phyloP scores from a whole-genome alignment of 2,888 invertebrate species.

The Gandaritis pyraliata region DNA sequence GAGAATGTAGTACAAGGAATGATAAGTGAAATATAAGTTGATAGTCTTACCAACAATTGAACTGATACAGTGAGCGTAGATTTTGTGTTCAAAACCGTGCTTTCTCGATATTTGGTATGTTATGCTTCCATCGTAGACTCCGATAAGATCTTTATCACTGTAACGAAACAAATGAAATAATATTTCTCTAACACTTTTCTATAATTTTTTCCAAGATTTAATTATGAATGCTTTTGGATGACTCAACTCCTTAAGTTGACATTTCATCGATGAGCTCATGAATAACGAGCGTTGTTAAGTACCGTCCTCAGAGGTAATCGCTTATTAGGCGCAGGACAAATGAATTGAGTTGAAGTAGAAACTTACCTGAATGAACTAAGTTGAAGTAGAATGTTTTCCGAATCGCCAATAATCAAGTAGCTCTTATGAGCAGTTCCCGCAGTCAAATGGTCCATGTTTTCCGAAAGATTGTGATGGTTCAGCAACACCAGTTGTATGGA shows the following conservation, averaged over 20 bases:
- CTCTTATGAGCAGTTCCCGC: conserved; percentile 81
- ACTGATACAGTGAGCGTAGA: conserved; percentile 84
- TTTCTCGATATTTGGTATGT: conserved; percentile 70
- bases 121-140: conserved; percentile 72
- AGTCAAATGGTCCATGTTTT: conserved; percentile 72
- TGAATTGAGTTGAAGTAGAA: too few relatives aligned
- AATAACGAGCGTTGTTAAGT: too few relatives aligned
- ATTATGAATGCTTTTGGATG: too few relatives aligned
- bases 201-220: too few relatives aligned
- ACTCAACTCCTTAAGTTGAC: too few relatives aligned
- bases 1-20: too few relatives aligned
- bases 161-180: neutral
- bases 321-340: too few relatives aligned
- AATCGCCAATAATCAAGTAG: conserved; percentile 87
- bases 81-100: conserved; percentile 66
- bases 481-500: conserved; percentile 63
- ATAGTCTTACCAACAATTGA: conserved; percentile 79
- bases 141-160: conserved; percentile 74
- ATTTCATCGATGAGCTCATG: too few relatives aligned
- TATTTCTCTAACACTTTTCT: neutral
- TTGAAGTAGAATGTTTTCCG: conserved; percentile 84
- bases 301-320: too few relatives aligned
- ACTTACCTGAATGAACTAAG: conserved; percentile 83
- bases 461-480: conserved; percentile 74
- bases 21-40: neutral